Conservation (phyloP, 2,113 vertebrate genomes). For the Strix uralensis region DNA sequence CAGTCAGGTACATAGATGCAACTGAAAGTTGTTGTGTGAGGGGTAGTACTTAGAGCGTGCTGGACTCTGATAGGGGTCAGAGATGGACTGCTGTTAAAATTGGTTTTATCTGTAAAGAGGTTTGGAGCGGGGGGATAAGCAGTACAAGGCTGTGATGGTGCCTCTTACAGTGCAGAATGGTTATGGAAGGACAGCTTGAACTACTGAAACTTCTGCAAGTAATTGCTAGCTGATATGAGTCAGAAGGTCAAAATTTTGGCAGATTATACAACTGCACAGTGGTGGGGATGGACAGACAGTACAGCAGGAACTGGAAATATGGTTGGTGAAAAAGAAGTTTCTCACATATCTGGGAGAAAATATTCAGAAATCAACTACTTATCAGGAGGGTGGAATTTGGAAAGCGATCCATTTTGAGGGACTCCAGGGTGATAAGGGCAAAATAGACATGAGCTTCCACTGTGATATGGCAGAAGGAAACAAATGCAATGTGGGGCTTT, state of each 20-base stretch:
- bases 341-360: background rate
- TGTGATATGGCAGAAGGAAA: background rate
- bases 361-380: background rate
- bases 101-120: background rate
- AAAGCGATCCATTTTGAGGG: background rate
- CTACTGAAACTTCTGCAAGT: background rate
- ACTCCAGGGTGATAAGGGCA: background rate
- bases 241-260: background rate
- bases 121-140: fast-evolving
- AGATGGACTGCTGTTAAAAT: background rate
- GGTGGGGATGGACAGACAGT: background rate
- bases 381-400: background rate
- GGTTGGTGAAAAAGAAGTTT: background rate
- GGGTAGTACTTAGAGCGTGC: background rate
- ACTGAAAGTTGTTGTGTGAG: background rate
- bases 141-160: background rate
- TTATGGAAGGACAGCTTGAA: background rate
- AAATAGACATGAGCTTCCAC: background rate
- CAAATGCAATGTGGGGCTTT: background rate
- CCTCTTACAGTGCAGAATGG: background rate
- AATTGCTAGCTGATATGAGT: background rate
- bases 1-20: background rate
- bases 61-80: background rate
- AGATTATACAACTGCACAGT: background rate
- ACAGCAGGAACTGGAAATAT: background rate